A percentile compares a stretch with the other conserved stretches of the same genome.
These are phyloP conservation scores for Acromyrmex heyeri DNA, from an alignment of 1,140 invertebrate genomes.

Conservation along the genomic window DNA sequence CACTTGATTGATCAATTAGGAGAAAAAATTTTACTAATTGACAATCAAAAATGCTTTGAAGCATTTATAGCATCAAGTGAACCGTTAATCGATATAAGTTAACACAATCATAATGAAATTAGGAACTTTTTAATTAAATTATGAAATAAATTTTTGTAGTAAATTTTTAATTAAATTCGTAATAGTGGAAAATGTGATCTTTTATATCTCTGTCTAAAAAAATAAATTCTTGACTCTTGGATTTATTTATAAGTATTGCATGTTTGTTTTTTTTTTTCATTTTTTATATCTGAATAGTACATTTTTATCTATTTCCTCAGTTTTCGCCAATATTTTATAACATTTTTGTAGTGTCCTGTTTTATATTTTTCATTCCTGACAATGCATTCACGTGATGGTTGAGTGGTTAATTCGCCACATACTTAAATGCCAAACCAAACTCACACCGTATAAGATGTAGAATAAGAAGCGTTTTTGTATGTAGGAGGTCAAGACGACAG, in stretches of 20 bases:
- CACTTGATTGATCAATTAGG: no score
- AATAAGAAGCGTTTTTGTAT: slow-evolving; percentile 32
- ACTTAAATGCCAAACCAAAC: slow-evolving; percentile 28
- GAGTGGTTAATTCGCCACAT: not conserved
- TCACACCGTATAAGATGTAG: not conserved
- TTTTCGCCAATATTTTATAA: slow-evolving; percentile 3
- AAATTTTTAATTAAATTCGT: not conserved
- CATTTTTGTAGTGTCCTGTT: not conserved
- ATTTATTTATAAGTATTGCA: not conserved
- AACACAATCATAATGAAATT: not conserved
- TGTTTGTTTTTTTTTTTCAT: not conserved
- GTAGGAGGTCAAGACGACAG: slow-evolving; percentile 33
- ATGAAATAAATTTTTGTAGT: not conserved
- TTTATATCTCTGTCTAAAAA: not conserved
- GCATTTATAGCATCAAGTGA: no score
- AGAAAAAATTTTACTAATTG: no score
- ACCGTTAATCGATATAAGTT: not conserved
- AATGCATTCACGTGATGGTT: not conserved
- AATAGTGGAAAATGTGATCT: not conserved
- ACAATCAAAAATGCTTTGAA: no score
- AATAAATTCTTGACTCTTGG: not conserved
- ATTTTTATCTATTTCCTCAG: not conserved
- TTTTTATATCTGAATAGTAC: not conserved
- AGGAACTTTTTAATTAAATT: not conserved
- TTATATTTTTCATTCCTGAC: slow-evolving; percentile 8